Evolutionary conservation across 2,113 vertebrate genomes (phyloP), one percentile per base, ranked within the genome.

Genomic region (Dissostichus mawsoni): DNA sequence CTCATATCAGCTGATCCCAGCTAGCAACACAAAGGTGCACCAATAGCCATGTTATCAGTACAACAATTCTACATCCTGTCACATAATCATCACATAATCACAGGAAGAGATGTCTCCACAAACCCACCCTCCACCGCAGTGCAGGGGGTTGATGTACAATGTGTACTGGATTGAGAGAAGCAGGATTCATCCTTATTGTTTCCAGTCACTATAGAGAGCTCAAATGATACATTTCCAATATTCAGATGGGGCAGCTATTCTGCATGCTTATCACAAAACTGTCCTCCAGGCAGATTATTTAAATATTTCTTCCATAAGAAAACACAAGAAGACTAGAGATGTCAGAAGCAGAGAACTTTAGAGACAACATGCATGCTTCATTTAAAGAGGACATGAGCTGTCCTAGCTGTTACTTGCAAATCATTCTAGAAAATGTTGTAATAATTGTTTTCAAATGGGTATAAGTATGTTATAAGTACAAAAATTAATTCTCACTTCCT

Each of bases 31-130:
- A 70, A 57, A 71, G 50, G 69, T 63, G 62, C 13, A n/a, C 44
- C 12, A 12, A 18, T 10, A 10, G 56, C n/a, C 62, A 7, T 23
- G 47, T 68, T 72, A 73, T 50, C 57, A 61, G 59, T 3, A 18
- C 72, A 62, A 44, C 13, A 83, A 57, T 63, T 65, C 18, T 65
- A 86, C 76, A 80, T 87, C 84, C 80, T 65, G 80, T 74, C 72
- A 58, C 57, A 72, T 55, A 59, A 50, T 18, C 57, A 16, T 25
- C 71, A 63, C 57, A 51, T 55, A 71, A 76, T 83, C 59, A 61
- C 76, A 80, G 81, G 85, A 83, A 83, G 45, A 6, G 25, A 29
- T 50, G 53, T n/a, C 16, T 66, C 25, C 53, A 65, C 45, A 59
- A 80, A 74, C 23, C 23, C 41, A 23, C 0, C 63, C 20, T 33